Percentiles rank a stretch among this genome's conserved stretches.
Conservation (phyloP, 2,888 invertebrate genomes). For the Patella caerulea region DNA sequence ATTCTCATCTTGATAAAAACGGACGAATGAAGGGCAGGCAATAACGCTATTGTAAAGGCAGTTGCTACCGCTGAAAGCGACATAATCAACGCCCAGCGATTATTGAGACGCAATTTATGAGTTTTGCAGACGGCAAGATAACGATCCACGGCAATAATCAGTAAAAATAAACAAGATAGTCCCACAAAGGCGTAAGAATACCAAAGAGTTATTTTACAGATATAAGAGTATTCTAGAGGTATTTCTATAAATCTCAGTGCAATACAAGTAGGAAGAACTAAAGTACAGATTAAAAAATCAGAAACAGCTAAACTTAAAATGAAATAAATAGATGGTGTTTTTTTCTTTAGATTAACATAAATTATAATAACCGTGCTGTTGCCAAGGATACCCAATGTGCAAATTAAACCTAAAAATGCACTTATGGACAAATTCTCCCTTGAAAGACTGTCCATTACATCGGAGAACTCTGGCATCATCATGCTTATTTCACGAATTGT, state of each 20-base stretch:
- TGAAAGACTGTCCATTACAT: not conserved
- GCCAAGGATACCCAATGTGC: conserved; percentile 1
- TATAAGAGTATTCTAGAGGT: not conserved
- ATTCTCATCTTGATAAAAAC: conserved; percentile 5
- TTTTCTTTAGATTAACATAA: conserved; percentile 2
- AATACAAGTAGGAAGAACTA: not conserved
- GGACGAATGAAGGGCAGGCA: not conserved
- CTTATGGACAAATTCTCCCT: not conserved
- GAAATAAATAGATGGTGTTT: not conserved
- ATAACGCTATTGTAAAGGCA: not conserved
- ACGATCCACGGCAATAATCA: not conserved
- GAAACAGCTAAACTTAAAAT: not conserved
- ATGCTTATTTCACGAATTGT: not conserved
- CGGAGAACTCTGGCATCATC: not conserved
- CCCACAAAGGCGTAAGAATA: not conserved
- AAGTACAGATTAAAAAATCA: conserved; percentile 1
- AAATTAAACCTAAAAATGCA: not conserved
- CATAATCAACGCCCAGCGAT: not conserved
- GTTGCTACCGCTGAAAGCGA: not conserved
- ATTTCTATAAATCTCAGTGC: not conserved
- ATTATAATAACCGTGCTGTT: conserved; percentile 1
- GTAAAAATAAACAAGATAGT: not conserved
- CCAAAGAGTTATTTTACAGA: not conserved
- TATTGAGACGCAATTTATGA: not conserved
- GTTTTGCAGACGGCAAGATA: conserved; percentile 6